Conservation (phyloP, 1,140 invertebrate species). For the Periplaneta americana region DNA sequence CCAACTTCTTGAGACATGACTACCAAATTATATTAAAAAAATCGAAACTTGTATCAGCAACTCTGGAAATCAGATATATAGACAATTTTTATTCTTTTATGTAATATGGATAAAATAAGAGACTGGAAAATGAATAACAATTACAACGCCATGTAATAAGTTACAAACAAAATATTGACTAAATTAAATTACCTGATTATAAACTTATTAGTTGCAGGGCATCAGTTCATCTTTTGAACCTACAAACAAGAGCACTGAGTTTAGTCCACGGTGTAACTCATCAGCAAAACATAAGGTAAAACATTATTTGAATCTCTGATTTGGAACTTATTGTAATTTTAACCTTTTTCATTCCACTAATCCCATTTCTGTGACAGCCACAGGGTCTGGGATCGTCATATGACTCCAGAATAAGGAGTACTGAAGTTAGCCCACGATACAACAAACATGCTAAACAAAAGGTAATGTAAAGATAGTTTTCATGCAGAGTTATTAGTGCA, state of each 20-base stretch:
- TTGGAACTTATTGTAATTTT: background rate
- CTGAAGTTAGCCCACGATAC: background rate
- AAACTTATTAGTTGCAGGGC: background rate
- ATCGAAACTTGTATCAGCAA: too few relatives aligned
- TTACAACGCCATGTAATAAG: background rate
- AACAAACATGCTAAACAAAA: background rate
- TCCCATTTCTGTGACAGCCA: background rate
- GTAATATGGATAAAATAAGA: background rate
- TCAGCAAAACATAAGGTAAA: background rate
- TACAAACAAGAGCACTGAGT: background rate
- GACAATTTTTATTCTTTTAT: background rate
- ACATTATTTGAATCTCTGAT: background rate
- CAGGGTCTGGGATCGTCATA: background rate
- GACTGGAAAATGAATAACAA: background rate
- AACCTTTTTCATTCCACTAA: background rate
- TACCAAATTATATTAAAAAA: too few relatives aligned
- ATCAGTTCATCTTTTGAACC: background rate
- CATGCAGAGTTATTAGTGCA: too few relatives aligned
- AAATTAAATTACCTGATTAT: background rate
- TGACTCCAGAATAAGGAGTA: background rate
- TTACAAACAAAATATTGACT: background rate
- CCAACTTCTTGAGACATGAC: too few relatives aligned
- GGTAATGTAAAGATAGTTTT: background rate
- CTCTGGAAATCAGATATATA: too few relatives aligned
- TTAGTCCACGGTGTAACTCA: background rate